Evolutionary conservation across 1,140 invertebrate genomes (phyloP), one percentile per base, ranked within the genome.

Genomic region (Bombus balteatus): DNA sequence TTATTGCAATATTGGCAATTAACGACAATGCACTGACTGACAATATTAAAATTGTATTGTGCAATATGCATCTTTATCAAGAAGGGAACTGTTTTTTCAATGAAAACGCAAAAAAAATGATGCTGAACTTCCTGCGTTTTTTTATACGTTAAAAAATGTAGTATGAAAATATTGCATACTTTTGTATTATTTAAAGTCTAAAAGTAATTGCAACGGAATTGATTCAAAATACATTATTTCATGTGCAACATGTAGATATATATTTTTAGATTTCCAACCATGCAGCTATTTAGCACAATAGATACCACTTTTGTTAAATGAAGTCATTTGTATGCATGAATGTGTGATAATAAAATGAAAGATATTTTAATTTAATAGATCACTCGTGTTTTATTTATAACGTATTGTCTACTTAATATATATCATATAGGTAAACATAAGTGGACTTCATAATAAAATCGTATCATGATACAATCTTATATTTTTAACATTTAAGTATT

Each of bases 1-100:
- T 83, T 96, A 25, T 71, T 94, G 34, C 94, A 96, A 83, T 96
- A 95, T 93, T 96, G 96, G 96, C 94, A 96, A 83, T 86, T 96
- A 41, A 93, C 93, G 28, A 66, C 86, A 62, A 87, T 87, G 81
- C 76, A 87, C 81, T 85, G 62, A 89, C 62, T 65, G 37, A n/a
- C 28, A 47, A 76, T 41, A 74, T 75, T 39, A n/a, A 57, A 59
- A 57, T 68, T 81, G 43, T 85, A 74, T 84, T 39, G 86, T 87
- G 75, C 81, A 87, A 84, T 87, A 87, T 79, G 57, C 72, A 83
- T 73, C 22, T 18, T 39, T 80, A 65, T 62, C 1, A 57, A 37
- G 59, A 41, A 41, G 10, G 25, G 34, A 72, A 85, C 39, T 57
- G 43, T 41, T 47, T 13, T 76, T 80, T 79, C 25, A 43, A 74